phyloP scores from a whole-genome alignment of 2,113 vertebrate species.

The Anguilla rostrata region DNA sequence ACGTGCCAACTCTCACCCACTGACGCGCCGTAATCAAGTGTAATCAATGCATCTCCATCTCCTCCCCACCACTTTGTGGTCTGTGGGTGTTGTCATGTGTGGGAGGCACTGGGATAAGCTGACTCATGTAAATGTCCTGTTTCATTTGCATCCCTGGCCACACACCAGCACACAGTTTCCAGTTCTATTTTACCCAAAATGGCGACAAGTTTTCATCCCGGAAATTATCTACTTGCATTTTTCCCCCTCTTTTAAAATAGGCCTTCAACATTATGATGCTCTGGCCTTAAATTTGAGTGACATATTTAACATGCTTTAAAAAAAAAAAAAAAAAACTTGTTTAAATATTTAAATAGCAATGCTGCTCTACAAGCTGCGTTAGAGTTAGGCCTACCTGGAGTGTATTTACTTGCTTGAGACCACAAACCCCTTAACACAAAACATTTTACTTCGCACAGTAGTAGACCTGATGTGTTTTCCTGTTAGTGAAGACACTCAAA shows the following conservation, averaged over 20 bases:
- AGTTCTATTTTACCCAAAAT: not conserved
- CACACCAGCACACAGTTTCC: not conserved
- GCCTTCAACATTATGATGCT: not conserved
- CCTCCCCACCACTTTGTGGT: constrained; percentile 26
- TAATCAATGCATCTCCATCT: constrained; percentile 45
- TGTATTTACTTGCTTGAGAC: too few relatives aligned
- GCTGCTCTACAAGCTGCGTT: too few relatives aligned
- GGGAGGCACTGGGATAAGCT: not conserved
- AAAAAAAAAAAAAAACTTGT: not conserved
- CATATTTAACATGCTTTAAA: not conserved
- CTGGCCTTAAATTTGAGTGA: not conserved
- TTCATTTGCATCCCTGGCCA: constrained; percentile 23
- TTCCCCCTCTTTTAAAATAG: not conserved
- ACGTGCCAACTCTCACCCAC: constrained; percentile 48
- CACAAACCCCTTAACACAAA: too few relatives aligned
- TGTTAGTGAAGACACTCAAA: not conserved
- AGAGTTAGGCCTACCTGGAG: too few relatives aligned
- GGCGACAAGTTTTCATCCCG: not conserved
- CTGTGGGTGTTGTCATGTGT: constrained; percentile 37
- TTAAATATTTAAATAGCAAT: not conserved
- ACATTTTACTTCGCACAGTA: not conserved
- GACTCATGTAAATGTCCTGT: constrained; percentile 30
- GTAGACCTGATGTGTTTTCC: too few relatives aligned
- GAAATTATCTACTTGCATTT: constrained; percentile 3
- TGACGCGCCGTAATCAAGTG: constrained; percentile 32